A percentile compares a stretch with the other conserved stretches of the same genome.
Conservation (phyloP, 2,113 vertebrate genomes). For the Accipiter cooperii region DNA sequence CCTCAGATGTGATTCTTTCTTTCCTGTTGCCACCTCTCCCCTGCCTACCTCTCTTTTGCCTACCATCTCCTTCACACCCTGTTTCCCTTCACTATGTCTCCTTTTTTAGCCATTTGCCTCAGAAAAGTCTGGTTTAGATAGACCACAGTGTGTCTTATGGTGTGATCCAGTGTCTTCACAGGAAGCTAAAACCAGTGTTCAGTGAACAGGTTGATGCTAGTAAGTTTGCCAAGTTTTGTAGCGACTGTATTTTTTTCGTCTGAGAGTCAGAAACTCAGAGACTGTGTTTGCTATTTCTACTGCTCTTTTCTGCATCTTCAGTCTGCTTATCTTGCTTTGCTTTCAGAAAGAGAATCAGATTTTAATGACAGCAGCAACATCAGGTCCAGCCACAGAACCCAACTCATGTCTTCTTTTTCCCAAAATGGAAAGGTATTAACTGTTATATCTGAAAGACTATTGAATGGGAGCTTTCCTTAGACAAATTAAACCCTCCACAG, state of each 20-base stretch:
- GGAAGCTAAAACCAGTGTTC: neutral
- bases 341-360: neutral
- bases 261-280: neutral
- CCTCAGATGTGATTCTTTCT: neutral
- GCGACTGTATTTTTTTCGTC: neutral
- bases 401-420: neutral
- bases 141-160: neutral
- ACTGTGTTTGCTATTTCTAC: neutral
- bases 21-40: neutral
- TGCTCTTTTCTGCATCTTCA: neutral
- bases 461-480: neutral
- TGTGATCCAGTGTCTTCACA: neutral
- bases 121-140: neutral
- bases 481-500: neutral
- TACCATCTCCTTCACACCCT: neutral
- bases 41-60: neutral
- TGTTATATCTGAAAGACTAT: neutral
- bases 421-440: neutral
- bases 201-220: neutral
- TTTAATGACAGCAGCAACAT: neutral
- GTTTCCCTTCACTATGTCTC: neutral
- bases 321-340: neutral
- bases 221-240: neutral
- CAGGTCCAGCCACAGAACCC: neutral
- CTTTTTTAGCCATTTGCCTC: neutral